Percentiles rank a stretch among this genome's conserved stretches.
phyloP scores from a whole-genome alignment of 1,140 invertebrate species.

The Onthophagus taurus region DNA sequence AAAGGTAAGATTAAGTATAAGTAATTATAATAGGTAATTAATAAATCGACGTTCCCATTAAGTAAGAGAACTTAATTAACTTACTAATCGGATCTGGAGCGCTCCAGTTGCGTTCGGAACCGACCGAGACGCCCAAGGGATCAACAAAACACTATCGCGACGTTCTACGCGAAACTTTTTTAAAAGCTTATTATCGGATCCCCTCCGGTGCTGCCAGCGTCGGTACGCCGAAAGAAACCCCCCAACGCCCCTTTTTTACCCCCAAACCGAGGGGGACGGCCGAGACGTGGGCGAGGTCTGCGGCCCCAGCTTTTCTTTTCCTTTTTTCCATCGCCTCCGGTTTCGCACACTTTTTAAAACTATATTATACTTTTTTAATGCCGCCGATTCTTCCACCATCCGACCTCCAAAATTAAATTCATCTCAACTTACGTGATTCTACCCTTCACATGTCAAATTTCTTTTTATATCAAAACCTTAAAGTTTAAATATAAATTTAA shows the following conservation, averaged over 20 bases:
- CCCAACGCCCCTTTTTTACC: too few species aligned
- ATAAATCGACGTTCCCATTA: constrained; percentile 37
- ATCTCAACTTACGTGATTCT: constrained; percentile 2
- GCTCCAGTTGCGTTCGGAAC: constrained; percentile 9
- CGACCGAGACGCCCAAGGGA: constrained; percentile 24
- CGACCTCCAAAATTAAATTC: constrained; percentile 2
- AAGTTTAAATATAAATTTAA: too few species aligned
- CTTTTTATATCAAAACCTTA: too few species aligned
- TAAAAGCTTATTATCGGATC: constrained; percentile 39
- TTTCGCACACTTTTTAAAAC: constrained; percentile 37
- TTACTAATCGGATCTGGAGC: constrained; percentile 34
- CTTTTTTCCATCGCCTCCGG: constrained; percentile 22
- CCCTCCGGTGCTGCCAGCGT: constrained; percentile 25
- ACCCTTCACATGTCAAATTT: too few species aligned
- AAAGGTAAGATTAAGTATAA: too few species aligned
- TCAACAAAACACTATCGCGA: constrained; percentile 34
- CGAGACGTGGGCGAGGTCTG: too few species aligned
- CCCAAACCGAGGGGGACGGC: too few species aligned
- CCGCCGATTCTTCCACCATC: neutral
- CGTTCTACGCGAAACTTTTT: constrained; percentile 34
- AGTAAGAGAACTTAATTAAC: constrained; percentile 38
- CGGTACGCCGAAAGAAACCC: too few species aligned
- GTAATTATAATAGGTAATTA: constrained; percentile 35
- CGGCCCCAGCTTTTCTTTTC: too few species aligned
- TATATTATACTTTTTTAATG: constrained; percentile 29